Percentiles rank a stretch among this genome's conserved stretches.
phyloP scores from a whole-genome alignment of 2,797 vertebrate genomes.

The Menidia menidia region DNA sequence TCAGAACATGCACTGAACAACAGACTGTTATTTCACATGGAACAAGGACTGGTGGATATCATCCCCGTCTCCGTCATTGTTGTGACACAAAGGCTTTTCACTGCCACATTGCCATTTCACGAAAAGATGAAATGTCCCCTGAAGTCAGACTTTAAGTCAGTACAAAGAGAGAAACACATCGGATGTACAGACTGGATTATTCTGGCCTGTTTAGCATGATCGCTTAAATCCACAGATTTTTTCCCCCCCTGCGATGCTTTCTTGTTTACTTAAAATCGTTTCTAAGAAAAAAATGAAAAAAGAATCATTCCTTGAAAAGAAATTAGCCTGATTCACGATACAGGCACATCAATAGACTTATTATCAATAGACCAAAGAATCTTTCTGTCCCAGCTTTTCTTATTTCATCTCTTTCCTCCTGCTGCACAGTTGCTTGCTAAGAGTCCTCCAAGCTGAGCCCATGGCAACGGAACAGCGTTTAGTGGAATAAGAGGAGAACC shows the following conservation, averaged over 20 bases:
- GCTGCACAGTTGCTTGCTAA: slow-evolving; percentile 21
- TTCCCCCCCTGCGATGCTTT: slow-evolving; percentile 4
- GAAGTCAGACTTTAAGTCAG: neutral
- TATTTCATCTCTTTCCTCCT: slow-evolving; percentile 36
- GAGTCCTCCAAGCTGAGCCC: slow-evolving; percentile 37
- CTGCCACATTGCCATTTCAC: slow-evolving; percentile 1
- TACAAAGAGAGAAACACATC: neutral
- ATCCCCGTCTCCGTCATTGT: neutral
- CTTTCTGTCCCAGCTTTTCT: slow-evolving; percentile 40
- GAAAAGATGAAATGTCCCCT: neutral
- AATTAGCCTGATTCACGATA: neutral
- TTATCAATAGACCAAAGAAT: slow-evolving; percentile 54
- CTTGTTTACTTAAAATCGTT: slow-evolving; percentile 18
- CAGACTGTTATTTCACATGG: neutral
- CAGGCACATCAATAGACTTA: slow-evolving; percentile 42
- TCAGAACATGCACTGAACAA: neutral
- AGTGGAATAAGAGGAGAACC: slow-evolving; percentile 31
- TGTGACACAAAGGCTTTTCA: slow-evolving; percentile 1
- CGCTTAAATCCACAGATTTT: neutral
- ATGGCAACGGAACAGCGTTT: slow-evolving; percentile 17
- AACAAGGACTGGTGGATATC: neutral
- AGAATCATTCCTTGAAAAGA: slow-evolving; percentile 12
- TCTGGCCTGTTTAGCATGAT: neutral
- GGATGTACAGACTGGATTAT: neutral
- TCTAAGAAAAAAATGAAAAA: no score